Evolutionary conservation across 2,888 invertebrate genomes (phyloP).

Genomic region (Ceratothoa steindachneri): DNA sequence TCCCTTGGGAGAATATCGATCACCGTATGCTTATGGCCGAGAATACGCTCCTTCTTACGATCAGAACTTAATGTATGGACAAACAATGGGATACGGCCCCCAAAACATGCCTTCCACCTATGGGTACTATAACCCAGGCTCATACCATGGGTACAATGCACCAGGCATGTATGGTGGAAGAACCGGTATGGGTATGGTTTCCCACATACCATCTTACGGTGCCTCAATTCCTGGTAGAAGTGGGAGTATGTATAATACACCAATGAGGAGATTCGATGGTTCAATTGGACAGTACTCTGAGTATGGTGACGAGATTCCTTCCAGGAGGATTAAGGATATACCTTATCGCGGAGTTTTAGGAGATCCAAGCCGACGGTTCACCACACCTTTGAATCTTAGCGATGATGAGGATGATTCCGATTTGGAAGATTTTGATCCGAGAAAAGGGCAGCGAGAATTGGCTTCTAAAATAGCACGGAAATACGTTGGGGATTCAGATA

Average conservation of each 20-base stretch:
- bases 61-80: background rate
- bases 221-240: background rate
- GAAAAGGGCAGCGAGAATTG: slow-evolving; percentile 6
- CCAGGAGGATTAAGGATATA: background rate
- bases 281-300: background rate
- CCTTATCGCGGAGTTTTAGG: background rate
- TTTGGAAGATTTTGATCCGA: background rate
- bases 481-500: slow-evolving; percentile 10
- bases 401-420: slow-evolving; percentile 16
- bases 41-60: background rate
- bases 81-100: background rate
- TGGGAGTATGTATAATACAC: background rate
- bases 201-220: background rate
- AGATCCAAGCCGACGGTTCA: background rate
- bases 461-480: slow-evolving; percentile 12
- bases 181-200: background rate
- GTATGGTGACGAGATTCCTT: background rate
- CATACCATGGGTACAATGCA: background rate
- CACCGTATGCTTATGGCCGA: background rate
- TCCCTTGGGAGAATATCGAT: background rate
- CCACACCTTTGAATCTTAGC: background rate
- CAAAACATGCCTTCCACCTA: background rate
- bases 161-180: background rate
- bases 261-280: background rate
- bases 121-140: background rate